Conservation (phyloP, 1,140 invertebrate genomes). For the Procambarus clarkii region DNA sequence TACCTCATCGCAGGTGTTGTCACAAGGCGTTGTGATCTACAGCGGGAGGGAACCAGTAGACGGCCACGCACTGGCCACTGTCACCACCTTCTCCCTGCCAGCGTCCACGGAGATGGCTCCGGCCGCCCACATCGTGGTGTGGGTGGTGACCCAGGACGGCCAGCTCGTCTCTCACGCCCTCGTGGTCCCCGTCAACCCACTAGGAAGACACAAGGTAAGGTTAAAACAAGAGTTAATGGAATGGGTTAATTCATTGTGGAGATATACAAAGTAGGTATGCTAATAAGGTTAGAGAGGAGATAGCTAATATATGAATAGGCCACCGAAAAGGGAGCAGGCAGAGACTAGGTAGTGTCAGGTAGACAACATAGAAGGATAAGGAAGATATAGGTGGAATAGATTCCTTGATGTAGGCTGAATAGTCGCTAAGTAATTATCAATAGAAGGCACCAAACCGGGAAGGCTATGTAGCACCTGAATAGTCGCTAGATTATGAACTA, state of each 20-base stretch:
- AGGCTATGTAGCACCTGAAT: too few relatives aligned
- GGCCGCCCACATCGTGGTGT: conserved; percentile 80
- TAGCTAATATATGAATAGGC: too few relatives aligned
- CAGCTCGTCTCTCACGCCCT: conserved; percentile 79
- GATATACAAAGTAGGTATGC: too few relatives aligned
- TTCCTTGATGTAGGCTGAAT: too few relatives aligned
- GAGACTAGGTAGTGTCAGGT: too few relatives aligned
- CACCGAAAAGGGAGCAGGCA: too few relatives aligned
- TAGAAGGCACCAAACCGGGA: too few relatives aligned
- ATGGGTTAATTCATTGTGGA: background rate
- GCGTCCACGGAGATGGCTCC: conserved; percentile 79
- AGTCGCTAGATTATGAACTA: too few relatives aligned
- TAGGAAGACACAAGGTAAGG: conserved; percentile 73
- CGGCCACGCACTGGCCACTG: conserved; percentile 70
- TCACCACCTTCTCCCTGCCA: conserved; percentile 77
- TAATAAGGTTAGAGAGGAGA: too few relatives aligned
- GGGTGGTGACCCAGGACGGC: conserved; percentile 76
- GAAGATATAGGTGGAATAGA: too few relatives aligned
- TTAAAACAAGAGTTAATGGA: background rate
- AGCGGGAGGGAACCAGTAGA: conserved; percentile 74
- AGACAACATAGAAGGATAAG: too few relatives aligned
- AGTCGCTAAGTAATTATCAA: too few relatives aligned
- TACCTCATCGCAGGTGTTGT: conserved; percentile 73
- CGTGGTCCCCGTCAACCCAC: conserved; percentile 80
- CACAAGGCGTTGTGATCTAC: conserved; percentile 77